Percentiles rank a stretch among this genome's conserved stretches.
Evolutionary conservation across 2,888 invertebrate genomes (phyloP).

Genomic region (Trichacis sp.): DNA sequence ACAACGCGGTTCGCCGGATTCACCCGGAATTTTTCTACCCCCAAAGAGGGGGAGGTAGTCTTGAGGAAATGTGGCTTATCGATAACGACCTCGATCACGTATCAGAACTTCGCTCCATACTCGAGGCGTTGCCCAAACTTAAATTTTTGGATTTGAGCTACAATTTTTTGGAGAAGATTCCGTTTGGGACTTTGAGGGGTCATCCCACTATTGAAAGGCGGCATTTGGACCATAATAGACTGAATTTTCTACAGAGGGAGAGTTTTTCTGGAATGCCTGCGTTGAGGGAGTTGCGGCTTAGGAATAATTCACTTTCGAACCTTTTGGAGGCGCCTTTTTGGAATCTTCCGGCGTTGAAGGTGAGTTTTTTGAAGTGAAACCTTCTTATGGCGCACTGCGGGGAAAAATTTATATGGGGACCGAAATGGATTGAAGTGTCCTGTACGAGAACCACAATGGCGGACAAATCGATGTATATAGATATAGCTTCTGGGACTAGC

Average conservation of each 20-base stretch:
- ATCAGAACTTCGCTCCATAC: slow-evolving; percentile 79
- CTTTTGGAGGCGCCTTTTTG: slow-evolving; percentile 82
- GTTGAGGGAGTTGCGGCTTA: slow-evolving; percentile 82
- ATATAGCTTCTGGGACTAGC: too few relatives aligned
- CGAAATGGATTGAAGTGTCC: too few relatives aligned
- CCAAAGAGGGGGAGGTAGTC: slow-evolving; percentile 78
- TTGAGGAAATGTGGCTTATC: slow-evolving; percentile 83
- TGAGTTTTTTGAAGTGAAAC: too few relatives aligned
- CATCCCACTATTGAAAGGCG: slow-evolving; percentile 85
- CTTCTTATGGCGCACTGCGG: too few relatives aligned
- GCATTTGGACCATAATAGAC: slow-evolving; percentile 83
- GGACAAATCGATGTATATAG: too few relatives aligned
- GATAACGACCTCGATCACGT: slow-evolving; percentile 83
- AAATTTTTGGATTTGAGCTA: slow-evolving; percentile 83
- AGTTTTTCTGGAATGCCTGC: slow-evolving; percentile 88
- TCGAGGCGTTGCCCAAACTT: slow-evolving; percentile 83
- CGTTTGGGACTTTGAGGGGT: slow-evolving; percentile 82
- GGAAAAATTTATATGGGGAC: too few relatives aligned
- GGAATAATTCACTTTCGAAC: slow-evolving; percentile 85
- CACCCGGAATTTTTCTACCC: slow-evolving; percentile 84
- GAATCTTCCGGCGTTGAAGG: slow-evolving; percentile 85
- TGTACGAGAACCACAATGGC: too few relatives aligned
- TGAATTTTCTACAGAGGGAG: slow-evolving; percentile 81
- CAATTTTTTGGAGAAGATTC: slow-evolving; percentile 82
- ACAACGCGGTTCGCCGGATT: slow-evolving; percentile 81